These are phyloP conservation scores for Telenomus remus DNA, from an alignment of 1,140 invertebrate species.

Conservation along the genomic window DNA sequence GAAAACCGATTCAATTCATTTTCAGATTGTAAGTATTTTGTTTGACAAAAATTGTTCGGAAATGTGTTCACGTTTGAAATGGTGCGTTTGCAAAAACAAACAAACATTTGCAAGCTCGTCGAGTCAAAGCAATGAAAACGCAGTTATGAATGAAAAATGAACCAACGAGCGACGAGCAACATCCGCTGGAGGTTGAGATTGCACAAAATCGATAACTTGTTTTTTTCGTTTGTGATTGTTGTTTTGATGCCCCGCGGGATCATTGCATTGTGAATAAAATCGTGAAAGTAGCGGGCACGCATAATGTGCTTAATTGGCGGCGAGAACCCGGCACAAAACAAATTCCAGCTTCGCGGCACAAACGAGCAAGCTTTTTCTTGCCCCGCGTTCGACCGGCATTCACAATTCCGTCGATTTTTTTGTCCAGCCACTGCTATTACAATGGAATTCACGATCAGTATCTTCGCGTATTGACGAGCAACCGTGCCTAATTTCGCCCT, in stretches of 20 bases:
- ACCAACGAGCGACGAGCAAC: conserved; percentile 10
- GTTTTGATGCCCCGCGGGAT: conserved; percentile 6
- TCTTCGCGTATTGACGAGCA: conserved; percentile 52
- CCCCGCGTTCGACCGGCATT: conserved; percentile 15
- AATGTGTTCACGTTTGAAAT: too few species aligned
- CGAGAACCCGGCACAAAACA: conserved; percentile 41
- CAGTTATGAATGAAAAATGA: conserved; percentile 11
- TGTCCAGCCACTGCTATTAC: conserved; percentile 37
- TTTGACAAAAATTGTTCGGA: too few species aligned
- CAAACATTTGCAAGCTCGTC: conserved; percentile 7
- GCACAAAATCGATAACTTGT: conserved; percentile 42
- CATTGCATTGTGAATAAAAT: conserved; percentile 47
- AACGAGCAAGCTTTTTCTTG: conserved; percentile 44
- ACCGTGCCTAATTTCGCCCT: conserved; percentile 41
- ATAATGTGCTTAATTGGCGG: conserved; percentile 53
- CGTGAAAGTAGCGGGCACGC: conserved; percentile 42
- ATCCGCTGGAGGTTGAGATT: conserved; percentile 25
- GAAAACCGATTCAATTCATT: too few species aligned
- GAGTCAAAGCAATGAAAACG: conserved; percentile 6
- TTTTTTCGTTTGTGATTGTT: too few species aligned
- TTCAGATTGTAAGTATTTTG: too few species aligned
- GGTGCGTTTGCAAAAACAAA: too few species aligned
- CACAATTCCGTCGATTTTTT: conserved; percentile 34
- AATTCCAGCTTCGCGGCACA: conserved; percentile 48
- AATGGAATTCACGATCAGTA: conserved; percentile 52